A percentile compares a stretch with the other conserved stretches of the same genome.
These are phyloP conservation scores for Sinhomidia bicolor DNA, from an alignment of 2,888 invertebrate species.

Conservation along the genomic window DNA sequence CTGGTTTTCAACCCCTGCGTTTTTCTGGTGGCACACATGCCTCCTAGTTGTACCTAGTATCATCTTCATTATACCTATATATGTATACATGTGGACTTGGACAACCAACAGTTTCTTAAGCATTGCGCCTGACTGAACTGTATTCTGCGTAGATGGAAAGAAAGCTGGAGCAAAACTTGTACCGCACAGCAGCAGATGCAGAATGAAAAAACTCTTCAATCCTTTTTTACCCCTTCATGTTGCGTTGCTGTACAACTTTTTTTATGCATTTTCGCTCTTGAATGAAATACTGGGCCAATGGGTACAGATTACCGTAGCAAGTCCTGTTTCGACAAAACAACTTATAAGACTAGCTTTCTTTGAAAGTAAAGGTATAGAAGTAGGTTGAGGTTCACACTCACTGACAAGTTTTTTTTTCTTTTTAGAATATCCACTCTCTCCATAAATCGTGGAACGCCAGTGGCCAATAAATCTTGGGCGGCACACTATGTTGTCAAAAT, in stretches of 20 bases:
- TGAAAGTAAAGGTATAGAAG: too few relatives aligned
- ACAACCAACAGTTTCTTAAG: conserved; percentile 54
- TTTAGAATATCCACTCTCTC: background rate
- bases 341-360: background rate
- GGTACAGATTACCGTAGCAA: conserved; percentile 67
- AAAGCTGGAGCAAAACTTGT: conserved; percentile 28
- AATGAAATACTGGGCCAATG: conserved; percentile 64
- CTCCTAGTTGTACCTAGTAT: background rate
- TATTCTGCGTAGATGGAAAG: background rate
- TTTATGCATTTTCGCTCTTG: conserved; percentile 44
- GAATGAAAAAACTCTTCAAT: conserved; percentile 33
- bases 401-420: background rate
- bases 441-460: conserved; percentile 43
- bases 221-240: background rate
- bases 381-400: too few relatives aligned
- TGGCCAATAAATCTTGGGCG: conserved; percentile 71
- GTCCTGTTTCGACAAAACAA: conserved; percentile 41
- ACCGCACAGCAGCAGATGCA: background rate
- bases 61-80: background rate
- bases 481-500: conserved; percentile 68
- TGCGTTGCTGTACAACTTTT: background rate
- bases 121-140: background rate
- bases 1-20: conserved; percentile 53
- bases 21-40: background rate
- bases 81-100: conserved; percentile 10